Conservation (phyloP, 2,888 invertebrate genomes). For the Teinopalpus imperialis region DNA sequence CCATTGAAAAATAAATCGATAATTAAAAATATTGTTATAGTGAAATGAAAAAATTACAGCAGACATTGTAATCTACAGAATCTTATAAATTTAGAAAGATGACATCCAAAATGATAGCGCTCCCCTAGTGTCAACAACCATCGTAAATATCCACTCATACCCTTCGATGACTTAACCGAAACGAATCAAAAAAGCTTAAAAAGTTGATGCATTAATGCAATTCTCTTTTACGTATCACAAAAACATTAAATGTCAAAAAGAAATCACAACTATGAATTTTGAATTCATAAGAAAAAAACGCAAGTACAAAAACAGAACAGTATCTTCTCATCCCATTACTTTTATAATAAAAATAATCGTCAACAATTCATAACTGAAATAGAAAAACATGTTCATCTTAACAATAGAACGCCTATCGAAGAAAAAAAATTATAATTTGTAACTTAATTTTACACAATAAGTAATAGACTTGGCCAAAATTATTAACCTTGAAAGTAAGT, state of each 20-base stretch:
- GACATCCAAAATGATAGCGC: constrained; percentile 32
- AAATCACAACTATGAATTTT: constrained; percentile 83
- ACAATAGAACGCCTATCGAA: constrained; percentile 38
- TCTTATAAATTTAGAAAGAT: constrained; percentile 60
- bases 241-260: constrained; percentile 81
- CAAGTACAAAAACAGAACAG: constrained; percentile 72
- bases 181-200: constrained; percentile 56
- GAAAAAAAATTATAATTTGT: constrained; percentile 25
- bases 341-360: constrained; percentile 42
- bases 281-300: constrained; percentile 73
- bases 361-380: constrained; percentile 45
- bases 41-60: constrained; percentile 50
- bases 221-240: constrained; percentile 78
- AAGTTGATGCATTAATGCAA: constrained; percentile 78
- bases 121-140: constrained; percentile 51
- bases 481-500: constrained; percentile 29
- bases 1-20: constrained; percentile 27
- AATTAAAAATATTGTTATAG: constrained; percentile 35
- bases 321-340: constrained; percentile 41
- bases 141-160: constrained; percentile 45
- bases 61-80: constrained; percentile 66
- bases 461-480: constrained; percentile 34
- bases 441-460: constrained; percentile 19
- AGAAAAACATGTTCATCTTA: constrained; percentile 39
- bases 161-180: constrained; percentile 53